Percentiles rank a stretch among this genome's conserved stretches.
Conservation (phyloP, 1,140 invertebrate species). For the Drosophila guanche region DNA sequence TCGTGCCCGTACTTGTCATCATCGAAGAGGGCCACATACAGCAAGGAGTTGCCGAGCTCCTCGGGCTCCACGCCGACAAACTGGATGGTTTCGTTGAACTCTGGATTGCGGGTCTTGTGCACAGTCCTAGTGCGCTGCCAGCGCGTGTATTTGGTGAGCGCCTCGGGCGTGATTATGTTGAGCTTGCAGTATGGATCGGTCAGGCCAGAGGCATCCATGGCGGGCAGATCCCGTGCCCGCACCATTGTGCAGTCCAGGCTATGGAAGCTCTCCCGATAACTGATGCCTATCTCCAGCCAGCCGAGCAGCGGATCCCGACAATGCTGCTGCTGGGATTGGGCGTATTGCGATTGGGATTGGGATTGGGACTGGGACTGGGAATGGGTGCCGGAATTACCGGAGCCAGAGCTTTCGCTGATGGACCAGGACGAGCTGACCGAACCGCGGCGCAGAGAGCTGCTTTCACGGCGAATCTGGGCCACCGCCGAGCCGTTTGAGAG, state of each 20-base stretch:
- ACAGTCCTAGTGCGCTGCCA: slow-evolving; percentile 90
- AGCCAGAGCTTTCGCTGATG: slow-evolving; percentile 79
- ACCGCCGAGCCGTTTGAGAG: slow-evolving; percentile 63
- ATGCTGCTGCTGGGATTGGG: slow-evolving; percentile 48
- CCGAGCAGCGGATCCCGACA: slow-evolving; percentile 85
- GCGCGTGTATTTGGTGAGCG: slow-evolving; percentile 73
- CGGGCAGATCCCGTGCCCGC: slow-evolving; percentile 89
- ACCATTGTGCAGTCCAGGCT: slow-evolving; percentile 92
- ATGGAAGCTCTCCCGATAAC: slow-evolving; percentile 90
- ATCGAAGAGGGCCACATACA: slow-evolving; percentile 91
- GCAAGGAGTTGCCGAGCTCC: slow-evolving; percentile 88
- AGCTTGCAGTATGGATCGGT: slow-evolving; percentile 96
- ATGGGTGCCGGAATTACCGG: slow-evolving; percentile 68
- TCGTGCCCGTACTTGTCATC: slow-evolving; percentile 94
- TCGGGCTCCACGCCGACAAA: slow-evolving; percentile 91
- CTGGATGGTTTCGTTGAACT: slow-evolving; percentile 96
- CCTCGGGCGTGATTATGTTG: slow-evolving; percentile 87
- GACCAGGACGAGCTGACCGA: slow-evolving; percentile 82
- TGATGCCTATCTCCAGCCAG: slow-evolving; percentile 90
- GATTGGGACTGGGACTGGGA: slow-evolving; percentile 31
- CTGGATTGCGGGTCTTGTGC: slow-evolving; percentile 95
- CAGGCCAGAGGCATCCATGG: slow-evolving; percentile 95
- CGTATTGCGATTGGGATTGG: slow-evolving; percentile 26
- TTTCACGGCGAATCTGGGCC: slow-evolving; percentile 68
- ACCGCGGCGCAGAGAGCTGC: slow-evolving; percentile 70